Base-by-base conservation (phyloP, 2,888 invertebrate species). In the Morpho deidamia region DNA sequence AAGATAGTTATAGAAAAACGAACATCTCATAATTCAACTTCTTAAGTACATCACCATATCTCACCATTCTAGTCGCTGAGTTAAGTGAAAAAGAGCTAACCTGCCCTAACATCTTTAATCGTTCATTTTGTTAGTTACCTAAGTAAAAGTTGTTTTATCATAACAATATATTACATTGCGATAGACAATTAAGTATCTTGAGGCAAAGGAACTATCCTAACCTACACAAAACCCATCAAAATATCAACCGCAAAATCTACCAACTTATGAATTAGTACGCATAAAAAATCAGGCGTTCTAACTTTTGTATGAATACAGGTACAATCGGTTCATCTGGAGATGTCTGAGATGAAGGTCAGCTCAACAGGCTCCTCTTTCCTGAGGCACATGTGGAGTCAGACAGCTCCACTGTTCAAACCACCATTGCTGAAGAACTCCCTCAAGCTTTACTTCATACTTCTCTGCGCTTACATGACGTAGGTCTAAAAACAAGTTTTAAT, bases 401-500 rank as follows among this genome's bases (percentile, higher is more conserved):
- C 89, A 0, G 79, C 73, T 0, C 89, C 88, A 0, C 69, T 90
- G 8, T 88, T 89, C 65, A 72, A 74, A 35, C 74, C 76, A 0
- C 82, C 85, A 0, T 68, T 86, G 2, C 64, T 81, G 10, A 76
- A 66, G 57, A 83, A 85, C 62, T 82, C 82, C 7, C 56, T 76
- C 4, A 82, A 70, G 39, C 70, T 85, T 0, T 85, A 83, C 65
- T 85, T 77, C 50, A 66, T 87, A 34, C 66, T 85, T 8, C 63
- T 86, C 7, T 79, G 81, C 44, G 79, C 84, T 54, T 86, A 77
- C 56, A 83, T 86, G 83, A 81, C 82, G 85, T 86, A 61, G 78
- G 85, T 72, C 23, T 23, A 1, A 5, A 23, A 23, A 23, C 23
- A 23, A 23, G 23, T 23, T 23, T 1, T 23, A 23, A 23, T 23